Percentiles rank a stretch among this genome's conserved stretches.
These are phyloP conservation scores for Halcyon leucocephala DNA, from an alignment of 2,797 vertebrate genomes.

Conservation along the genomic window DNA sequence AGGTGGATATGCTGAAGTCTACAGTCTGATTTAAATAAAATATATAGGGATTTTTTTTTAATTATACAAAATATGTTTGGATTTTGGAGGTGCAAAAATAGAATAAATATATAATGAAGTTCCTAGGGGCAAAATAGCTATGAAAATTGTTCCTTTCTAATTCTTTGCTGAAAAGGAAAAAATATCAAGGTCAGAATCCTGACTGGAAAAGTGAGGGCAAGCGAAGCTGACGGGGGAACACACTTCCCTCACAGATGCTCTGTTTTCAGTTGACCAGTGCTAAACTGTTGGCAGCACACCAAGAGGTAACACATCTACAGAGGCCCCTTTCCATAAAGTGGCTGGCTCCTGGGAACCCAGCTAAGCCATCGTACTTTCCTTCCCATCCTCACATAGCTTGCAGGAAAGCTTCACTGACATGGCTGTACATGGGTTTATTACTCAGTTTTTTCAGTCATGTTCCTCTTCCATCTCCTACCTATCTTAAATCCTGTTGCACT, in stretches of 20 bases:
- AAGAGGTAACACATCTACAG: neutral
- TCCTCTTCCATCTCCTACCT: neutral
- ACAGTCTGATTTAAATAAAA: neutral
- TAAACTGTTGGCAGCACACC: neutral
- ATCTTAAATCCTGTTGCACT: neutral
- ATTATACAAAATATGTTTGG: neutral
- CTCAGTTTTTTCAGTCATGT: neutral
- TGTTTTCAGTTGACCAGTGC: neutral
- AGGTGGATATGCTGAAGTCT: neutral
- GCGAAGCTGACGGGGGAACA: rapidly evolving
- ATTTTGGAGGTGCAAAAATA: neutral
- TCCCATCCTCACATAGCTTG: neutral
- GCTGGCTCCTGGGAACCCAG: neutral
- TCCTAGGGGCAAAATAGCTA: neutral
- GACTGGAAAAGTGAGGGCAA: neutral
- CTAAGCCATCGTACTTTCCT: neutral
- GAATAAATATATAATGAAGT: neutral
- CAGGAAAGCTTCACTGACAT: neutral
- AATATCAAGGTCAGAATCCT: neutral
- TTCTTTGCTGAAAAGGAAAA: neutral
- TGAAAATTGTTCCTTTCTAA: neutral
- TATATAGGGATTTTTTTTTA: neutral
- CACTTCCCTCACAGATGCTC: neutral
- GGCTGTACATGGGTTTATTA: neutral
- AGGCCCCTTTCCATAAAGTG: neutral